Percentiles rank a stretch among this genome's conserved stretches.
Evolutionary conservation across 2,113 vertebrate genomes (phyloP).

Genomic region (Oreochromis tanganicae): DNA sequence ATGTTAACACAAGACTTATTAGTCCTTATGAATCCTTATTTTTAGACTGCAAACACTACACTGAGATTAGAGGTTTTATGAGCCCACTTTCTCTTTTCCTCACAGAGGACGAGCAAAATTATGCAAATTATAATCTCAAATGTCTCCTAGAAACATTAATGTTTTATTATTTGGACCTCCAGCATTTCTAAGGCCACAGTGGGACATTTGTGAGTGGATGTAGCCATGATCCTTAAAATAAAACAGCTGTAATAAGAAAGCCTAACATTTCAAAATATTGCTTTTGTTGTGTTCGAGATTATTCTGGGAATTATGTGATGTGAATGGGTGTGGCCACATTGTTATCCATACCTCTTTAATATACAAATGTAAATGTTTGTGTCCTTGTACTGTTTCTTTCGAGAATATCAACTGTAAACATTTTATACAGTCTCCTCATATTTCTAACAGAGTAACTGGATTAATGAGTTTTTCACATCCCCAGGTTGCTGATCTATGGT

Average conservation of each 20-base stretch:
- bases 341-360: background rate
- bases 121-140: background rate
- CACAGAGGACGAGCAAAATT: background rate
- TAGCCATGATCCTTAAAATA: background rate
- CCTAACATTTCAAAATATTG: background rate
- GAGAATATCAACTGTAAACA: background rate
- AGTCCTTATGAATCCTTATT: background rate
- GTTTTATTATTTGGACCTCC: background rate
- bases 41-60: background rate
- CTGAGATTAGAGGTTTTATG: background rate
- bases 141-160: background rate
- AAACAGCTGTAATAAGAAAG: background rate
- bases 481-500: conserved; percentile 92
- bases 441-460: background rate
- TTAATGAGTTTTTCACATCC: background rate
- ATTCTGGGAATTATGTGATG: background rate
- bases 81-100: background rate
- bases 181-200: background rate
- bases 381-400: background rate
- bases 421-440: background rate
- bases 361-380: background rate
- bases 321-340: background rate
- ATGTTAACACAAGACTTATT: background rate
- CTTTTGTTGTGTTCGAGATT: background rate
- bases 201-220: background rate